phyloP scores from a whole-genome alignment of 1,140 invertebrate species.

The Yoshiicerus persimilis region DNA sequence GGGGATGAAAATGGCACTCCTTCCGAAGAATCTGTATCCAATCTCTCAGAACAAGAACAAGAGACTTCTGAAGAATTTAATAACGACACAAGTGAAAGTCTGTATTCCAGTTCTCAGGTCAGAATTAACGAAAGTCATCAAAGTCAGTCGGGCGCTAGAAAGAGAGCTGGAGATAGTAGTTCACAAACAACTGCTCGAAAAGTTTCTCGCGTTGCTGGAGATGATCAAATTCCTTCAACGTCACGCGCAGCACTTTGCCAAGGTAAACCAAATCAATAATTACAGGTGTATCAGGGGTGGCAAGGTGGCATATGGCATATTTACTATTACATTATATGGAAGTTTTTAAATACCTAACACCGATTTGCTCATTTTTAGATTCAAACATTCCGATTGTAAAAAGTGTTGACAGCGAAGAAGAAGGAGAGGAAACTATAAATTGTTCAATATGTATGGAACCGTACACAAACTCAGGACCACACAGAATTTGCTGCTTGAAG shows the following conservation, averaged over 20 bases:
- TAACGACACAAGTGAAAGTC: neutral
- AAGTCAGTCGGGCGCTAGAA: neutral
- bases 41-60: too few relatives aligned
- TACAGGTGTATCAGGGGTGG: too few relatives aligned
- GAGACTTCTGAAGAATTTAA: neutral
- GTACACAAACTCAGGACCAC: constrained; percentile 80
- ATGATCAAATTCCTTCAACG: neutral
- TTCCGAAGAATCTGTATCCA: too few relatives aligned
- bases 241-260: neutral
- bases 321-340: too few relatives aligned
- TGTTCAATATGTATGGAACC: constrained; percentile 86
- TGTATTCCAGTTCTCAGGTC: too few relatives aligned
- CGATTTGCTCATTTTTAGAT: too few relatives aligned
- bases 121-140: neutral
- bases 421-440: constrained; percentile 62
- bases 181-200: neutral
- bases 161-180: neutral
- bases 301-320: too few relatives aligned
- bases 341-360: too few relatives aligned
- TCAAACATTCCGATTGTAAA: too few relatives aligned
- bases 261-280: too few relatives aligned
- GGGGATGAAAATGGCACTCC: too few relatives aligned
- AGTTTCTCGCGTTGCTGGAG: neutral
- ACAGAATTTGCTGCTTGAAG: constrained; percentile 75
- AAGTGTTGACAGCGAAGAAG: neutral